These are phyloP conservation scores for Dryococelus australis DNA, from an alignment of 2,888 invertebrate species.

Conservation along the genomic window DNA sequence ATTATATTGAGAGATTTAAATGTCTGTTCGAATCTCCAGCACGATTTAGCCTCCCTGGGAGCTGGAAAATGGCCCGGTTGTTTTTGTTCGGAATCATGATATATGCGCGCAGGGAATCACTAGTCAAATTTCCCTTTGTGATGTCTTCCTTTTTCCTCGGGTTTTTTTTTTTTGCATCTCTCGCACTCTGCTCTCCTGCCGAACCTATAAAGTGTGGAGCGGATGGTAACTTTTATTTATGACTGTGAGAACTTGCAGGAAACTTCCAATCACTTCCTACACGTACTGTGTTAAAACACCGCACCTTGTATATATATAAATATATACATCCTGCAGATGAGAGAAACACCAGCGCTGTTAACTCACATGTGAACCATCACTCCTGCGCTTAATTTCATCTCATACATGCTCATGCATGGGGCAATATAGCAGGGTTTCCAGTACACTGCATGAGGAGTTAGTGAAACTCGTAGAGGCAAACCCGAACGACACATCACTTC, in stretches of 20 bases:
- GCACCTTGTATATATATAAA: not conserved
- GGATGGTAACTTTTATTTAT: conserved; percentile 11
- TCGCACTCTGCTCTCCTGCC: not conserved
- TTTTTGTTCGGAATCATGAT: conserved; percentile 10
- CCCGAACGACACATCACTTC: no score
- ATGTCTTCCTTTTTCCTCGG: not conserved
- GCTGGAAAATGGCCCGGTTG: conserved; percentile 9
- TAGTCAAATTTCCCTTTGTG: conserved; percentile 16
- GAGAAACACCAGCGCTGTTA: not conserved
- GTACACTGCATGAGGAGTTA: no score
- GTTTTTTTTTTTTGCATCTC: not conserved
- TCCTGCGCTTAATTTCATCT: not conserved
- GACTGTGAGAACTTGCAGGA: not conserved
- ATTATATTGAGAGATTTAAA: not conserved
- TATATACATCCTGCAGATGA: not conserved
- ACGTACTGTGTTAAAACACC: not conserved
- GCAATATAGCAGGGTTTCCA: no score
- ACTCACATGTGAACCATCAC: not conserved
- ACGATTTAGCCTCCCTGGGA: not conserved
- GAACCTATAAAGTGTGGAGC: not conserved
- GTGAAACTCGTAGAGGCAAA: no score
- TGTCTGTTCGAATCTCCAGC: not conserved
- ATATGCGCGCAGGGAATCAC: not conserved
- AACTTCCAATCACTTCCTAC: conserved; percentile 16
- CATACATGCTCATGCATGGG: not conserved